Evolutionary conservation across 1,140 invertebrate species (phyloP), one percentile per base, ranked within the genome.

Genomic region (Heliconius hermathena): DNA sequence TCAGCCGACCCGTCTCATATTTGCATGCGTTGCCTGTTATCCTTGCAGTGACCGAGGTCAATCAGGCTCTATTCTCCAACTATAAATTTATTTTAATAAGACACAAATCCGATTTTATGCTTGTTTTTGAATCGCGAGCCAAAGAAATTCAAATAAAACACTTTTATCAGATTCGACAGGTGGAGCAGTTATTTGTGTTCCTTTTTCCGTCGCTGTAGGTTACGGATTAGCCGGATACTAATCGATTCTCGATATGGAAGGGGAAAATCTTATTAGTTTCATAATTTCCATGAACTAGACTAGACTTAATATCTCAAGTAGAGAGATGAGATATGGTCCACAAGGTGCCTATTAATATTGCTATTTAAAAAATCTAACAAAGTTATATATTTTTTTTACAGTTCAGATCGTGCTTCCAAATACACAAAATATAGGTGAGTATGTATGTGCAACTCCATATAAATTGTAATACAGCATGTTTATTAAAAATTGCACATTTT

Each of bases 51-150:
- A 90, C 88, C 90, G 89, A 91, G 91, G 91, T 94, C 93, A 93
- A 94, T 93, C 92, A 94, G 92, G 82, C 81, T 87, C 88, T 88
- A 93, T 92, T 89, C 86, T 84, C 88, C 81, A 91, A 89, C 92
- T 91, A 94, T 94, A 94, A 94, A 94, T 94, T 93, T 93, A 87
- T 92, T 94, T 94, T 94, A 94, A 94, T 94, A 94, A 94, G 93
- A 94, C 93, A 94, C 93, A 94, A 93, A 92, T 91, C 81, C 87
- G 82, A 84, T 86, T 87, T 90, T 91, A 71, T 93, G 87, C 83
- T 93, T 84, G 88, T 94, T 93, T 93, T 93, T 90, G 88, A 87
- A 79, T 89, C 87, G 86, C 88, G 86, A 89, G 82, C 89, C 82
- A 90, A 91, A 90, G 87, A 93, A 91, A 94, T 94, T 94, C 92